Evolutionary conservation across 2,113 vertebrate species (phyloP).

Genomic region (Pituophis catenifer): DNA sequence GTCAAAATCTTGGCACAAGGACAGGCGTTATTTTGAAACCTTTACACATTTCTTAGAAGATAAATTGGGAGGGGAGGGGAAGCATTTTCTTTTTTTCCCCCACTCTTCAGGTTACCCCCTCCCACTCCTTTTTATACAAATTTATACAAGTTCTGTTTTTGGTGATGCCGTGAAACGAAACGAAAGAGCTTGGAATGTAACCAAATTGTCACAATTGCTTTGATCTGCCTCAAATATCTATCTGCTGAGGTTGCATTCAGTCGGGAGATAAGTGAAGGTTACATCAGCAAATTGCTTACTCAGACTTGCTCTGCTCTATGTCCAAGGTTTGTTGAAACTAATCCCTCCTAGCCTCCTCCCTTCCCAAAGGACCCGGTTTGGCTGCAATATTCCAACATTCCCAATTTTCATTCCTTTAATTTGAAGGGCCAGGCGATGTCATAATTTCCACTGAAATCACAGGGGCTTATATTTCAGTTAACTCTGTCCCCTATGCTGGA

Average conservation of each 20-base stretch:
- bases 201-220: background rate
- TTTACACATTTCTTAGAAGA: background rate
- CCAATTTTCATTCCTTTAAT: conserved; percentile 35
- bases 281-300: background rate
- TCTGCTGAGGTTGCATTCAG: background rate
- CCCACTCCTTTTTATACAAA: background rate
- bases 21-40: background rate
- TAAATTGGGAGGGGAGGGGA: background rate
- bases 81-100: background rate
- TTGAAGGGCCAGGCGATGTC: conserved; percentile 34
- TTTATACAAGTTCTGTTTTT: background rate
- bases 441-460: conserved; percentile 51
- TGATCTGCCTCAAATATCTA: background rate
- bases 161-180: background rate
- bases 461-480: conserved; percentile 24
- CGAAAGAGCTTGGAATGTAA: background rate
- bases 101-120: too few species aligned
- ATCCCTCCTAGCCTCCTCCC: conserved; percentile 1
- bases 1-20: background rate
- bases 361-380: conserved; percentile 22
- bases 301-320: background rate
- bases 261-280: background rate
- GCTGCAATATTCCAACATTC: conserved; percentile 27
- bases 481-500: background rate
- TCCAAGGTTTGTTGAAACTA: conserved; percentile 5